Evolutionary conservation across 2,888 invertebrate species (phyloP), one percentile per base, ranked within the genome.

Genomic region (Steinernema scapterisci): DNA sequence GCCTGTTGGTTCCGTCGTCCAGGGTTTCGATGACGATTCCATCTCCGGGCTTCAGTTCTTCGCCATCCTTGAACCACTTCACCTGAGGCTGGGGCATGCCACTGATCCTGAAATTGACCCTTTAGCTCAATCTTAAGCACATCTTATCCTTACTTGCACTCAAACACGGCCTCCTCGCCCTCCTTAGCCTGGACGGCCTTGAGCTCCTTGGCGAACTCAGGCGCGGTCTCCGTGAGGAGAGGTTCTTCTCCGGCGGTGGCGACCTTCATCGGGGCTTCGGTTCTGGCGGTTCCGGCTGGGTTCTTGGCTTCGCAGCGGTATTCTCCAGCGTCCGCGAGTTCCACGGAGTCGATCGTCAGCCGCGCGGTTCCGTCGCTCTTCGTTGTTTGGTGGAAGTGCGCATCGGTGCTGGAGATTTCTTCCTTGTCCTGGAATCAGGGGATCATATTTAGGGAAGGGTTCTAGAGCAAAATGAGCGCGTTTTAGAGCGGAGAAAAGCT

Each of bases 41-140:
- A 84, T 91, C 91, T 25, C 77, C 80, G 19, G 79, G 77, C 31
- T 77, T 77, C 77, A 76, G 78, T 81, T 80, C 78, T 16, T 86
- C 92, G 75, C 93, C 93, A 85, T 91, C 91, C 87, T 92, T 92
- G 89, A 93, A 93, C 96, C 96, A 96, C 82, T 92, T 91, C 76
- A 95, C 91, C 79, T 92, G 91, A 0, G 94, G 93, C 73, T 92
- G 91, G 0, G 94, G 93, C 77, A 91, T 90, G 5, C 92, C 92
- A 75, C 54, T 73, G 45, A 73, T 71, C 71, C 70, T 73, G 43
- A 73, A 73, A 73, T 6, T 38, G 38, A 38, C 38, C 38, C 38
- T 38, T 38, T 6, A 6, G 7, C 3, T 38, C 38, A 3, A 38
- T 7, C 38, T 7, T 38, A 38, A 38, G 38, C 5, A 38, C 5